Evolutionary conservation across 2,888 invertebrate species (phyloP), one percentile per base, ranked within the genome.

Genomic region (Drosophila colorata): DNA sequence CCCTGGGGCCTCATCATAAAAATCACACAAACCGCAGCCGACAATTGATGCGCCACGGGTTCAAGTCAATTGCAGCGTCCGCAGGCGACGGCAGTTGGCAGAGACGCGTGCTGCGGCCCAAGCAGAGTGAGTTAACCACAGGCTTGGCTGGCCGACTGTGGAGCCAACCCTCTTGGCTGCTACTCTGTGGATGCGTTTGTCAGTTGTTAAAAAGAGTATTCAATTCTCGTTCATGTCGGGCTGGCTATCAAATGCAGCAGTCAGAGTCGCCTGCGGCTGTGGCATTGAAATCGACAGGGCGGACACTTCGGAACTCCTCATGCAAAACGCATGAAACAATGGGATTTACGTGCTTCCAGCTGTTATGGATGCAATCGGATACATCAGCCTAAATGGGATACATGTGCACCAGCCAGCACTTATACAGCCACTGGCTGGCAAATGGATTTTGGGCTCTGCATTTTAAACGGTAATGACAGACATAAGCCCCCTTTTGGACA

Each of bases 321-420:
- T 85, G 82, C 86, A 85, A 80, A 82, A 78, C 83, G 73, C 76
- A 80, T 72, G 68, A 78, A 80, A 83, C 83, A 83, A 83, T 83
- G 76, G 83, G 76, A 86, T 74, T 79, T 86, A 74, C 80, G 79
- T 80, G 83, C 83, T 80, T 73, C 76, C 86, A 78, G 70, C 77
- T 83, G 83, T 82, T 82, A 78, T 82, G 78, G 69, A 69, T 83
- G 83, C 84, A 83, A 83, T 83, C 79, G 83, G 86, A 83, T 86
- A 86, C 86, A 83, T 83, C 73, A 43, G 66, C 43, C 71, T 52
- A 74, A 78, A 78, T 74, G 75, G 67, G 65, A 68, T 68, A 70
- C 55, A 78, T 67, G 66, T 69, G 52, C 67, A 64, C 48, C 44
- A 46, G 47, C 11, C 31, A 31, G 31, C 31, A 11, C 31, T 31